A percentile compares a stretch with the other conserved stretches of the same genome.
phyloP scores from a whole-genome alignment of 2,888 invertebrate species.

The Ischnus inquisitorius region DNA sequence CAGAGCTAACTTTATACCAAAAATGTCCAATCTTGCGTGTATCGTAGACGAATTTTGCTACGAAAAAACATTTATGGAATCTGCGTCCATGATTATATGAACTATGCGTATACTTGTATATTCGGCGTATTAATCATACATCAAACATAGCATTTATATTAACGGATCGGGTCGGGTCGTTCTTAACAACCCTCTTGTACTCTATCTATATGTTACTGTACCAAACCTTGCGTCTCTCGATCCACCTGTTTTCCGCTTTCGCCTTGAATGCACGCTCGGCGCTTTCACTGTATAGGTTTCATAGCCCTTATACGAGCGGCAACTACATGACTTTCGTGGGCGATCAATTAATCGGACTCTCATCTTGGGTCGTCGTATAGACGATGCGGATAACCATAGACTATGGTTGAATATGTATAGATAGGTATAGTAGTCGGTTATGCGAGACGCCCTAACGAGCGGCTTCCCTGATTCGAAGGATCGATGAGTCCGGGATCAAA shows the following conservation, averaged over 20 bases:
- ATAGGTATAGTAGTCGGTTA: conserved; percentile 1
- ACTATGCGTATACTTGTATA: background rate
- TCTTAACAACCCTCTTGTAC: conserved; percentile 5
- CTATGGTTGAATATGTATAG: background rate
- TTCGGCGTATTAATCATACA: background rate
- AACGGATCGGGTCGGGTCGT: background rate
- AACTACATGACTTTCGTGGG: background rate
- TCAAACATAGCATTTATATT: background rate
- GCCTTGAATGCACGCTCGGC: conserved; percentile 4
- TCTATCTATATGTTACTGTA: background rate
- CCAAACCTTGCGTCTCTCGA: background rate
- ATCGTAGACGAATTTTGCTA: too few relatives aligned
- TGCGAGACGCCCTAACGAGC: conserved; percentile 23
- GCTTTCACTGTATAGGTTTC: background rate
- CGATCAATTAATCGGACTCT: conserved; percentile 11
- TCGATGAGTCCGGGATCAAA: conserved; percentile 18
- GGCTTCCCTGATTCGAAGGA: conserved; percentile 9
- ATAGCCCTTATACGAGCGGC: background rate
- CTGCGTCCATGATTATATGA: too few relatives aligned
- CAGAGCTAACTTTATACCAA: too few relatives aligned
- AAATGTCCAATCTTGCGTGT: too few relatives aligned
- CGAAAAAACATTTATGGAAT: too few relatives aligned
- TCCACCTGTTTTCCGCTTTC: background rate
- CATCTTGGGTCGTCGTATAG: background rate
- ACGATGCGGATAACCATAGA: background rate